A percentile compares a stretch with the other conserved stretches of the same genome.
Conservation (phyloP, 2,888 invertebrate species). For the Epiblema foenella region DNA sequence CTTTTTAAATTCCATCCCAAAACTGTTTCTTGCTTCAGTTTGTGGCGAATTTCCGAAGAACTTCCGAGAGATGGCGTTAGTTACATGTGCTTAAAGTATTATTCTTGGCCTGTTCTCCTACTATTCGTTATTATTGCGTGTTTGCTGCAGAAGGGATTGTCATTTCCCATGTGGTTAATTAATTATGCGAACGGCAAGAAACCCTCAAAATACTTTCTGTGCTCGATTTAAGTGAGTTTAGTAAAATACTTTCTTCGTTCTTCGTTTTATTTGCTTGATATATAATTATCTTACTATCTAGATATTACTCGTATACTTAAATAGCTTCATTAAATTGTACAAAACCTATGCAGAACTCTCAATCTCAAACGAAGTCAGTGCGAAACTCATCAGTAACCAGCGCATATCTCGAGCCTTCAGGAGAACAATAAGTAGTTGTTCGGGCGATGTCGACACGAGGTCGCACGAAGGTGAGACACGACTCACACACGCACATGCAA, state of each 20-base stretch:
- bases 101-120: no score
- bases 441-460: slow-evolving; percentile 79
- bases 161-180: background rate
- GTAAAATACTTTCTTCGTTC: no score
- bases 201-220: background rate
- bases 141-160: no score
- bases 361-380: slow-evolving; percentile 65
- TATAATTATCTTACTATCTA: no score
- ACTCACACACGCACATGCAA: slow-evolving; percentile 64
- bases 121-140: no score
- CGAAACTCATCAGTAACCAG: slow-evolving; percentile 77
- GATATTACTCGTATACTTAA: no score
- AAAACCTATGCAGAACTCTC: slow-evolving; percentile 42
- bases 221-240: no score
- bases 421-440: slow-evolving; percentile 78
- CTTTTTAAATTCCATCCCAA: background rate
- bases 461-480: slow-evolving; percentile 82
- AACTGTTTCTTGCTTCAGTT: background rate
- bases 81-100: background rate
- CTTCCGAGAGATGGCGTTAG: slow-evolving; percentile 16
- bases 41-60: background rate
- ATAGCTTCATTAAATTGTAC: background rate
- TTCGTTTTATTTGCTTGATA: no score
- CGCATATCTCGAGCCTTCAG: slow-evolving; percentile 75
- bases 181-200: background rate